A percentile compares a stretch with the other conserved stretches of the same genome.
Conservation (phyloP, 2,113 vertebrate genomes). For the Forbesichthys agassizii region DNA sequence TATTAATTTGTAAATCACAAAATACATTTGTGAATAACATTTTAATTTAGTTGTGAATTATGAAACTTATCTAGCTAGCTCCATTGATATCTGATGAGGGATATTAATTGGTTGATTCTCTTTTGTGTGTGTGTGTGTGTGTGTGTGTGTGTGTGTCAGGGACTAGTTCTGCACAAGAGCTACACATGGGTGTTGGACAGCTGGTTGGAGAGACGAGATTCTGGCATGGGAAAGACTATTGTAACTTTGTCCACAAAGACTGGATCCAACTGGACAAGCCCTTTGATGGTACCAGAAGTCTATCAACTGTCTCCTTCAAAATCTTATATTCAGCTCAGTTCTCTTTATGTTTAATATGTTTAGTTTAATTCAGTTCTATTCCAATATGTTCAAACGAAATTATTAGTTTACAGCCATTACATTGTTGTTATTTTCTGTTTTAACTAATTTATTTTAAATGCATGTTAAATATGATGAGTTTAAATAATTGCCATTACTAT, state of each 20-base stretch:
- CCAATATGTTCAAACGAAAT: too few species aligned
- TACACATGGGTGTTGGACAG: constrained; percentile 82
- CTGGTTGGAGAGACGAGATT: constrained; percentile 90
- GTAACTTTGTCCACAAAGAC: constrained; percentile 97
- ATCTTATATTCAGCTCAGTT: too few species aligned
- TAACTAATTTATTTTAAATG: too few species aligned
- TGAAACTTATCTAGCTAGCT: neutral
- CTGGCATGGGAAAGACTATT: constrained; percentile 99
- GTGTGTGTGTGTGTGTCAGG: constrained; percentile 62
- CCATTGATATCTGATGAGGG: neutral
- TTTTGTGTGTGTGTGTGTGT: neutral
- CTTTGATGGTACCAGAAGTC: constrained; percentile 84
- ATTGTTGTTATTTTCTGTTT: too few species aligned
- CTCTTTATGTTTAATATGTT: too few species aligned
- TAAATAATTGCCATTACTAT: too few species aligned
- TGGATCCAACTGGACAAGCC: constrained; percentile 98
- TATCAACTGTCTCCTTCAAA: too few species aligned
- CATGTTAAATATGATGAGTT: too few species aligned
- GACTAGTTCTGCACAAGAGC: constrained; percentile 71
- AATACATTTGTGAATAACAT: too few species aligned
- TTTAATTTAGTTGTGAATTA: too few species aligned
- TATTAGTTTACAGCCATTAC: too few species aligned
- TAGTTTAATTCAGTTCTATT: too few species aligned
- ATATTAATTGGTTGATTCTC: neutral
- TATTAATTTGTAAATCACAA: neutral